Conservation (phyloP, 2,888 invertebrate genomes). For the Argyresthia albistria region DNA sequence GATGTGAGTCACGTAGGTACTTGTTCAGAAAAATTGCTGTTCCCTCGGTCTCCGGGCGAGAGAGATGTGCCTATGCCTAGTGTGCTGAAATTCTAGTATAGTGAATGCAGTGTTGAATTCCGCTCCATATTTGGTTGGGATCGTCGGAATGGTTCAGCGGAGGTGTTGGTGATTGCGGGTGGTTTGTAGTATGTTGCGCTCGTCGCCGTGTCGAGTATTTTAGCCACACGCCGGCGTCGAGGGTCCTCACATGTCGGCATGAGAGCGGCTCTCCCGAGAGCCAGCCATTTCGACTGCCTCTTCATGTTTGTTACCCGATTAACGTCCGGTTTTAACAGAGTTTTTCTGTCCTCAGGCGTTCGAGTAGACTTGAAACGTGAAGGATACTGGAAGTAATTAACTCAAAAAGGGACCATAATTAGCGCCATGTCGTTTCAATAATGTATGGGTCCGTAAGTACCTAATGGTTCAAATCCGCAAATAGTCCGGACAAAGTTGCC, state of each 20-base stretch:
- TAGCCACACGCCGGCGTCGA: constrained; percentile 16
- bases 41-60: not conserved
- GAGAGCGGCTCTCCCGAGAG: constrained; percentile 4
- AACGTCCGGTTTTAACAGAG: constrained; percentile 11
- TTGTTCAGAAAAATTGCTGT: constrained; percentile 1
- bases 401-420: not conserved
- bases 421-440: not conserved
- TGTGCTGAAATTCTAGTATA: not conserved
- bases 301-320: constrained; percentile 26
- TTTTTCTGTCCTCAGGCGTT: not conserved
- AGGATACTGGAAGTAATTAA: not conserved
- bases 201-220: constrained; percentile 15
- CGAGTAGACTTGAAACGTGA: not conserved
- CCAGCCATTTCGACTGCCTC: constrained; percentile 11
- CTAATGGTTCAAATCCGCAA: constrained; percentile 1
- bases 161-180: not conserved
- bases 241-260: constrained; percentile 13
- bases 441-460: not conserved
- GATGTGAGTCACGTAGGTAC: not conserved
- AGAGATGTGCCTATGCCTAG: not conserved
- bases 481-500: constrained; percentile 16
- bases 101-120: not conserved
- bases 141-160: not conserved
- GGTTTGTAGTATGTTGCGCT: not conserved
- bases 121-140: not conserved